Conservation (phyloP, 92 coral and sea anemone species). For the Epizoanthus scotinus region DNA sequence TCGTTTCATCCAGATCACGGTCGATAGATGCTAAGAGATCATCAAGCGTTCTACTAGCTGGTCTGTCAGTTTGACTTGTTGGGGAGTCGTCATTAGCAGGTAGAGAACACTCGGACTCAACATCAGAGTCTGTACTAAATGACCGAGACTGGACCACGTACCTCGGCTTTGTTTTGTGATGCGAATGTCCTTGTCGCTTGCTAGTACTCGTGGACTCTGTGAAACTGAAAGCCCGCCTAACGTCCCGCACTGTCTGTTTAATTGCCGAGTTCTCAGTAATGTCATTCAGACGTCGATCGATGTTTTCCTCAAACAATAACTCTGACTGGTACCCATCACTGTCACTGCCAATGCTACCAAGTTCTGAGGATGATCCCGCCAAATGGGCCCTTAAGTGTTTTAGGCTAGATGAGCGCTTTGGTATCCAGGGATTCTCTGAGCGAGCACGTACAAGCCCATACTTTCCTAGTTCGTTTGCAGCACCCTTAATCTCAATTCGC, state of each 20-base stretch:
- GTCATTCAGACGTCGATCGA: conserved; percentile 43
- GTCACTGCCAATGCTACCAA: conserved; percentile 29
- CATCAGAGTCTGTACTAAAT: conserved; percentile 27
- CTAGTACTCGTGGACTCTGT: conserved; percentile 41
- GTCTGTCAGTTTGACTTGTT: not conserved
- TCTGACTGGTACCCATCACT: conserved; percentile 33
- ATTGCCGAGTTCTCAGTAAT: conserved; percentile 79
- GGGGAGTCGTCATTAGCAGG: conserved; percentile 29
- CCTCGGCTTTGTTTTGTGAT: conserved; percentile 20
- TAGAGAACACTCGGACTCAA: conserved; percentile 33
- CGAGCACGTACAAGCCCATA: conserved; percentile 18
- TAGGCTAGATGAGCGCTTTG: conserved; percentile 41
- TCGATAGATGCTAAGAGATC: conserved; percentile 82
- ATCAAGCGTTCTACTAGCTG: conserved; percentile 57
- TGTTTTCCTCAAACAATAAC: conserved; percentile 19
- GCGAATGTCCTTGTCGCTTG: conserved; percentile 29
- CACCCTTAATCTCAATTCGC: not conserved
- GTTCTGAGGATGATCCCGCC: conserved; percentile 21
- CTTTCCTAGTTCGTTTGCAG: conserved; percentile 8
- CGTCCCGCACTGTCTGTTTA: conserved; percentile 78
- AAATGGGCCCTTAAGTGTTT: conserved; percentile 26
- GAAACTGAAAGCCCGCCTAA: conserved; percentile 68
- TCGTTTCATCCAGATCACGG: conserved; percentile 86
- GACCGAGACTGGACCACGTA: conserved; percentile 28
- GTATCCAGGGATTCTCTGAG: conserved; percentile 25